These are phyloP conservation scores for Leptopilina syphax DNA, from an alignment of 2,888 invertebrate genomes.

Conservation along the genomic window DNA sequence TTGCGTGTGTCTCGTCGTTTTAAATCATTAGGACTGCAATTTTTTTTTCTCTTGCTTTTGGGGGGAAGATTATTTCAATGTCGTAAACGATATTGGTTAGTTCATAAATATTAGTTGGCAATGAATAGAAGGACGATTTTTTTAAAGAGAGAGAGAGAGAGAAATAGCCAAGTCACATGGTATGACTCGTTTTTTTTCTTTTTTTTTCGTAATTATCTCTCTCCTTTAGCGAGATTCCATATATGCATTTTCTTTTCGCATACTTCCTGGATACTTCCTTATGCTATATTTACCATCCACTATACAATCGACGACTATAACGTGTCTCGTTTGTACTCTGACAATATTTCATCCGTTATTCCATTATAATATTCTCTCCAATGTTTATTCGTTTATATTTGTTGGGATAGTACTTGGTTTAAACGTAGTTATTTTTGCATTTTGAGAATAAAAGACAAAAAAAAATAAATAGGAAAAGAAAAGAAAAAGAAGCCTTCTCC, in stretches of 20 bases:
- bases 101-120: conserved; percentile 9
- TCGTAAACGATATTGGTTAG: not conserved
- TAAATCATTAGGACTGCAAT: not conserved
- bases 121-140: conserved; percentile 27
- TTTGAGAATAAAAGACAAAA: too few species aligned
- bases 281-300: conserved; percentile 27
- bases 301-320: not conserved
- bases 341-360: conserved; percentile 25
- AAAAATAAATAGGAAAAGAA: not conserved
- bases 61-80: conserved; percentile 9
- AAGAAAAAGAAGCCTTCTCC: not conserved
- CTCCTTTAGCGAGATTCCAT: conserved; percentile 2
- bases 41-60: too few species aligned
- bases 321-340: not conserved
- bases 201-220: conserved; percentile 9
- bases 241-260: conserved; percentile 13
- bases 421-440: conserved; percentile 22
- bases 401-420: conserved; percentile 5
- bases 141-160: not conserved
- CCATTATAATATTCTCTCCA: not conserved
- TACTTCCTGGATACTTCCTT: conserved; percentile 14
- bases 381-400: conserved; percentile 19
- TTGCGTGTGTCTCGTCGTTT: not conserved
- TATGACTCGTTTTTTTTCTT: not conserved
- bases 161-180: not conserved